A percentile compares a stretch with the other conserved stretches of the same genome.
phyloP scores from a whole-genome alignment of 2,113 vertebrate species.

The Myotis lucifugus region DNA sequence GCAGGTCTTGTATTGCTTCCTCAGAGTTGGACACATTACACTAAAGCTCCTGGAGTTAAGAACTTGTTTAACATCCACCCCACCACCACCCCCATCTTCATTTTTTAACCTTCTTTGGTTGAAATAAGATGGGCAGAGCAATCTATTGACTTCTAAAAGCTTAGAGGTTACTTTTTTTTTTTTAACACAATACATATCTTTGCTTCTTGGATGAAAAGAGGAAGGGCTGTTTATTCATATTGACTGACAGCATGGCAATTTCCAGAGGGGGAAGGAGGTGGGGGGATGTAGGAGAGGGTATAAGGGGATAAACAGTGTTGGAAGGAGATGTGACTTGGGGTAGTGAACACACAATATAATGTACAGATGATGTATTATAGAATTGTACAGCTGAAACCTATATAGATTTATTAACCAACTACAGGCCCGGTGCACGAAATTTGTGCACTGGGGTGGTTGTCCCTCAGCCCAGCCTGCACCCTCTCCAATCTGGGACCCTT shows the following conservation, averaged over 20 bases:
- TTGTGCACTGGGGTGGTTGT: no score
- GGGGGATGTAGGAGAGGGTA: not conserved
- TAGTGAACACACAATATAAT: not conserved
- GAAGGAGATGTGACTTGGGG: not conserved
- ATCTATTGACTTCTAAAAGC: not conserved
- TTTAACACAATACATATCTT: not conserved
- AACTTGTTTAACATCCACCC: not conserved
- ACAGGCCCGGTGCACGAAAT: no score
- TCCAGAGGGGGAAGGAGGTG: not conserved
- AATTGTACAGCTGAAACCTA: not conserved
- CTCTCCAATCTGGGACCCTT: no score
- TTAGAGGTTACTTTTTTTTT: not conserved
- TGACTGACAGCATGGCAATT: not conserved
- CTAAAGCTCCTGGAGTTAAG: constrained; percentile 33
- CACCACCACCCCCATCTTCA: not conserved
- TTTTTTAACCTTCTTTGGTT: constrained; percentile 47
- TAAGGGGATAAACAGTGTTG: not conserved
- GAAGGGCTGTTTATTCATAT: not conserved
- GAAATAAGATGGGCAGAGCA: constrained; percentile 28
- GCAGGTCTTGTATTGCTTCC: constrained; percentile 22
- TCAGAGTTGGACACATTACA: constrained; percentile 61
- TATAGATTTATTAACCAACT: not conserved
- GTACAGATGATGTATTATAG: not conserved
- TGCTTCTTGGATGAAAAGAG: not conserved
- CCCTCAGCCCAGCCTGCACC: no score